Percentiles rank a stretch among this genome's conserved stretches.
Conservation (phyloP, 2,113 vertebrate species). For the Hemiprocne comata region DNA sequence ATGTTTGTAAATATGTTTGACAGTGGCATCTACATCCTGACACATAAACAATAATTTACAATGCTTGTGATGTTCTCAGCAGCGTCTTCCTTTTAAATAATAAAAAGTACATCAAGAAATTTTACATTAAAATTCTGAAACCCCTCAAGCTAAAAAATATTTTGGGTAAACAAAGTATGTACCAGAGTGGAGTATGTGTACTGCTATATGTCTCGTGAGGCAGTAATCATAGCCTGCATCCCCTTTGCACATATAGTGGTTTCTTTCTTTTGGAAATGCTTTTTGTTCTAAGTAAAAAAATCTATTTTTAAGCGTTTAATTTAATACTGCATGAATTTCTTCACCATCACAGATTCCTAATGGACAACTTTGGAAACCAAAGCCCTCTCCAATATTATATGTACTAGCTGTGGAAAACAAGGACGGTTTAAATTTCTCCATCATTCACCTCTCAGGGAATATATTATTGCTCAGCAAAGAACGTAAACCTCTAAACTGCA, state of each 20-base stretch:
- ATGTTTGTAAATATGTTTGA: constrained; percentile 23
- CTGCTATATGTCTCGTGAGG: not conserved
- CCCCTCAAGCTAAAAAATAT: constrained; percentile 15
- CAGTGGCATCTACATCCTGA: constrained; percentile 27
- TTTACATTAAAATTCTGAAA: constrained; percentile 62
- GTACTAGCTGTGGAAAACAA: not conserved
- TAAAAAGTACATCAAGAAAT: constrained; percentile 42
- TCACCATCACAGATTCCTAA: not conserved
- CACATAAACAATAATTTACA: constrained; percentile 50
- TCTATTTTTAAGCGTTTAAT: not conserved
- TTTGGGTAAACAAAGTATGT: constrained; percentile 22
- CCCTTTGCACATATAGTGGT: not conserved
- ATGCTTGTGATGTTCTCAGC: constrained; percentile 32
- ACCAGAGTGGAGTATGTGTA: not conserved
- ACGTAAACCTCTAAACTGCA: not conserved
- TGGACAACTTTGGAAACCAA: not conserved
- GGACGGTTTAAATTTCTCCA: not conserved
- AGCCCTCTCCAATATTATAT: not conserved
- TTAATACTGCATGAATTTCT: not conserved
- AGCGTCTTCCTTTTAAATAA: constrained; percentile 41
- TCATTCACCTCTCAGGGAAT: not conserved
- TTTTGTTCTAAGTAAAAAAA: not conserved
- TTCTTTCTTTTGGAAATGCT: not conserved
- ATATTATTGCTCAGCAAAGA: not conserved
- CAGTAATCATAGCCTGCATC: not conserved